Conservation (phyloP, 1,140 invertebrate genomes). For the Zaprionus camerounensis region DNA sequence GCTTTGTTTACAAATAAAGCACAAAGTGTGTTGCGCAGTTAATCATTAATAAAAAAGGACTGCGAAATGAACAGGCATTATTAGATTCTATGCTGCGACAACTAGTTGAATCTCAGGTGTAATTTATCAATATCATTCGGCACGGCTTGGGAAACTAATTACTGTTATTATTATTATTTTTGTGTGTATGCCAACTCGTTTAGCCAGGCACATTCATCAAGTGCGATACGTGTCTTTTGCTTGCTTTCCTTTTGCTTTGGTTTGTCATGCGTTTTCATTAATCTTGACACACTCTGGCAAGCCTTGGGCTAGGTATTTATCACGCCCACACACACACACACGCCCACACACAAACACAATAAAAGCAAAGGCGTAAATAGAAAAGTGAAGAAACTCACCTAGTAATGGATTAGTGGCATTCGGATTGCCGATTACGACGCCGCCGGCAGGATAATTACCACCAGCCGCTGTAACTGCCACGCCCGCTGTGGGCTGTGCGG, state of each 20-base stretch:
- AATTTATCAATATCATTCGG: slow-evolving; percentile 4
- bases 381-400: slow-evolving; percentile 57
- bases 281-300: slow-evolving; percentile 38
- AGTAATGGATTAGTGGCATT: slow-evolving; percentile 82
- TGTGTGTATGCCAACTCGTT: slow-evolving; percentile 25
- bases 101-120: slow-evolving; percentile 5
- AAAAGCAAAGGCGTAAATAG: slow-evolving; percentile 6
- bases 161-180: slow-evolving; percentile 19
- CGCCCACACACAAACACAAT: background rate
- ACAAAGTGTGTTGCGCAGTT: background rate
- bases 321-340: slow-evolving; percentile 5
- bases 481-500: slow-evolving; percentile 58
- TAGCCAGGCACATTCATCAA: slow-evolving; percentile 28
- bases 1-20: no score
- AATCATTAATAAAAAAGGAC: background rate
- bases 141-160: slow-evolving; percentile 17
- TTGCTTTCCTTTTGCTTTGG: background rate
- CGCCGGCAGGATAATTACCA: slow-evolving; percentile 70
- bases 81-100: background rate
- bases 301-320: slow-evolving; percentile 36
- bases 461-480: slow-evolving; percentile 38
- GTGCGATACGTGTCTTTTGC: slow-evolving; percentile 33
- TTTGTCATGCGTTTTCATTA: slow-evolving; percentile 46
- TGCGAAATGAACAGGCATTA: background rate
- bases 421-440: slow-evolving; percentile 79